Evolutionary conservation across 2,113 vertebrate genomes (phyloP).

Genomic region (Meleagris gallopavo): DNA sequence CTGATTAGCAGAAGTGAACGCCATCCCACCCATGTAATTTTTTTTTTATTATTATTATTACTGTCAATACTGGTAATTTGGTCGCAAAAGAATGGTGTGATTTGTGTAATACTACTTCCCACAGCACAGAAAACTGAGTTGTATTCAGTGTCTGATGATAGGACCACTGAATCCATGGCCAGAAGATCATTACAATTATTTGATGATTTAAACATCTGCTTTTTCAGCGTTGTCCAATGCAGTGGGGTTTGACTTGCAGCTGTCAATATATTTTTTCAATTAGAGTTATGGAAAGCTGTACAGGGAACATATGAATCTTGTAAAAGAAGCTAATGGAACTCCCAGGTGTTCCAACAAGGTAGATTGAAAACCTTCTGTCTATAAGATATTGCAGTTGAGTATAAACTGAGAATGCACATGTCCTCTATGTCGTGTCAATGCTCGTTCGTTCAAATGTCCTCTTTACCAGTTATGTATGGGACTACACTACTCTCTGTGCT

Average conservation of each 20-base stretch:
- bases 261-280: background rate
- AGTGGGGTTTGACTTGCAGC: background rate
- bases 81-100: background rate
- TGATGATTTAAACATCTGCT: background rate
- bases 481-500: background rate
- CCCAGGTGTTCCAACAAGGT: fast-evolving
- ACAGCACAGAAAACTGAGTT: background rate
- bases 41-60: background rate
- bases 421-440: background rate
- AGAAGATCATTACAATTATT: background rate
- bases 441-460: background rate
- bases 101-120: background rate
- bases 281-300: background rate
- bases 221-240: background rate
- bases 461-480: background rate
- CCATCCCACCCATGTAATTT: background rate
- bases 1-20: background rate
- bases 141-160: background rate
- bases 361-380: background rate
- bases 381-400: background rate
- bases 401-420: background rate
- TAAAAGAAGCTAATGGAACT: background rate
- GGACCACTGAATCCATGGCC: background rate
- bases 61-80: background rate
- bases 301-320: background rate